Conservation (phyloP, 2,888 invertebrate genomes). For the Nomada goodeniana region DNA sequence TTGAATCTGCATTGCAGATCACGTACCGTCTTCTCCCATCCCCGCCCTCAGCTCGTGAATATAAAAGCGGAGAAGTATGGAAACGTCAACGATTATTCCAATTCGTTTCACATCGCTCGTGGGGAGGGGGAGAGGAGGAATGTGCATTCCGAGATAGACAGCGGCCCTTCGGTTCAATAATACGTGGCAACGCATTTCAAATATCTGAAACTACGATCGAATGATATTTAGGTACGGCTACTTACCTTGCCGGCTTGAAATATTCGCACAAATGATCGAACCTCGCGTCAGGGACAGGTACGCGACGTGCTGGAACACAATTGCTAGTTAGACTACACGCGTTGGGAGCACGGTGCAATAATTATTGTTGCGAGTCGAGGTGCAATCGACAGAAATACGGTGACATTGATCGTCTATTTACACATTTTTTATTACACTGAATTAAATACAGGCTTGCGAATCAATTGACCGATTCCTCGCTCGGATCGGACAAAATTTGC, state of each 20-base stretch:
- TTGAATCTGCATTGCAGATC: slow-evolving; percentile 83
- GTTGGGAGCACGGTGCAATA: background rate
- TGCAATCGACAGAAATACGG: background rate
- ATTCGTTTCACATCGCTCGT: slow-evolving; percentile 77
- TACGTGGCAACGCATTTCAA: slow-evolving; percentile 31
- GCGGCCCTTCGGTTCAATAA: slow-evolving; percentile 30
- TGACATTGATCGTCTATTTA: background rate
- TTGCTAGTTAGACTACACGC: slow-evolving; percentile 62
- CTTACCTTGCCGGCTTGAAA: slow-evolving; percentile 97
- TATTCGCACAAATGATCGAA: slow-evolving; percentile 97
- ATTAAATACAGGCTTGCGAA: no score
- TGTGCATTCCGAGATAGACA: slow-evolving; percentile 67
- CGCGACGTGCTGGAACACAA: slow-evolving; percentile 91
- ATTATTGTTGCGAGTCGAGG: background rate
- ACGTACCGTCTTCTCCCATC: slow-evolving; percentile 73
- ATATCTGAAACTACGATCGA: slow-evolving; percentile 50
- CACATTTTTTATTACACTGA: slow-evolving; percentile 6
- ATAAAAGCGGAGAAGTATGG: slow-evolving; percentile 82
- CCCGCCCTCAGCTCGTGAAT: slow-evolving; percentile 59
- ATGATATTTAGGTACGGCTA: slow-evolving; percentile 66
- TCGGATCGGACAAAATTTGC: slow-evolving; percentile 38
- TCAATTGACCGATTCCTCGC: slow-evolving; percentile 6
- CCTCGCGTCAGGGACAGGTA: slow-evolving; percentile 98
- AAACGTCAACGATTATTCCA: slow-evolving; percentile 82
- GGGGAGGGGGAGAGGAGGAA: slow-evolving; percentile 50